Evolutionary conservation across 2,888 invertebrate species (phyloP), one percentile per base, ranked within the genome.

Genomic region (Ormyrus labotus): DNA sequence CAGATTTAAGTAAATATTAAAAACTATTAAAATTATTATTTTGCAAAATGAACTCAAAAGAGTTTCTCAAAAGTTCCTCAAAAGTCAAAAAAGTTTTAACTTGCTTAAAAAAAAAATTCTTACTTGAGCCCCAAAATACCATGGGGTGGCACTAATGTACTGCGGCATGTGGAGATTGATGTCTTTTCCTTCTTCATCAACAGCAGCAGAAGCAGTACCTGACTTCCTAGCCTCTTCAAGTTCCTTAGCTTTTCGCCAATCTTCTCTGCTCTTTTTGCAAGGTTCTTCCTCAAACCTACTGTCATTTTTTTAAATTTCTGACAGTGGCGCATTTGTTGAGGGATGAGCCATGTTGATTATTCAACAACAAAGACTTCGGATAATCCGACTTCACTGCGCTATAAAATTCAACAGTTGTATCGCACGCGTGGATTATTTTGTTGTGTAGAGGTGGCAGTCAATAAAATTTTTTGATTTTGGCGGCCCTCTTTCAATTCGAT

Each of bases 91-190:
- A 2, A 34, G 34, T 34, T 34, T 34, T 2, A 34, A 34, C 3
- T 34, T 34, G 3, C 34, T 34, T 34, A 34, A 34, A 34, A 34
- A 47, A 19, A 34, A n/a, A 63, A 61, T 51, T 76, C 81, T 65
- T 53, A 53, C 53, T 53, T 53, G 53, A 53, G 98, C 94, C 6
- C 98, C 98, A 91, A 97, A 98, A 91, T 99, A 99, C 99, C 99
- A 99, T 0, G 99, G 99, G 0, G 98, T 98, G 57, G 96, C 94
- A 0, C 99, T 96, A 88, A 99, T 99, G 89, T 99, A 99, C 91
- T 99, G 99, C 0, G 99, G 99, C 88, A 99, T 99, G 89, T 99
- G 99, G 0, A 99, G 99, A 92, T 99, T 99, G 85, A 99, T 99
- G 89, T 99, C 99, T 90, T 95, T 96, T 85, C 97, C 96, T 92